Evolutionary conservation across 2,888 invertebrate species (phyloP).

Genomic region (Priocnemis perturbator): DNA sequence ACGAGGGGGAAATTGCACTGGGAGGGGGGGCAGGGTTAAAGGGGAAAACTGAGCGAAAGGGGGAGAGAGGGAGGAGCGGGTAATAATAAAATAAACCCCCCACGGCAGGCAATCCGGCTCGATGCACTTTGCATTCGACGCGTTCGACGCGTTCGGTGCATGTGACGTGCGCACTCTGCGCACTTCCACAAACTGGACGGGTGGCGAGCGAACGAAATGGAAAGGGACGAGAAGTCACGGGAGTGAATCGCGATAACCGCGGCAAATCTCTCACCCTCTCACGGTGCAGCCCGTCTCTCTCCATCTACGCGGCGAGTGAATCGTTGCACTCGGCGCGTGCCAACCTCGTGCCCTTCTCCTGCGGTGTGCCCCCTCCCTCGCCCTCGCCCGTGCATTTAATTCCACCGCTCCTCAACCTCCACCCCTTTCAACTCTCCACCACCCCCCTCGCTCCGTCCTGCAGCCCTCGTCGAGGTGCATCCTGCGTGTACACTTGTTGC

Average conservation of each 20-base stretch:
- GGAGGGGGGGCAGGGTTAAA: slow-evolving; percentile 27
- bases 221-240: background rate
- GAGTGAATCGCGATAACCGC: slow-evolving; percentile 5
- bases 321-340: slow-evolving; percentile 74
- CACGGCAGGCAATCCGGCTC: background rate
- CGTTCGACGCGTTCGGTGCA: too few species aligned
- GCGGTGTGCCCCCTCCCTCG: slow-evolving; percentile 50
- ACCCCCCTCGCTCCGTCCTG: slow-evolving; percentile 51
- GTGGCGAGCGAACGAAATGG: background rate
- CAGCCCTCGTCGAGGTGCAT: slow-evolving; percentile 48
- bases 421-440: slow-evolving; percentile 43
- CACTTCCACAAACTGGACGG: too few species aligned
- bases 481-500: slow-evolving; percentile 70
- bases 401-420: slow-evolving; percentile 41
- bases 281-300: slow-evolving; percentile 16
- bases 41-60: slow-evolving; percentile 3
- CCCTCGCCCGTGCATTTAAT: slow-evolving; percentile 53
- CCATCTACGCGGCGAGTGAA: slow-evolving; percentile 49
- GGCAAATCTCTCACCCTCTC: background rate
- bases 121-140: slow-evolving; percentile 42
- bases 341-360: slow-evolving; percentile 67
- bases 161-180: too few species aligned
- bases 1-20: slow-evolving; percentile 21
- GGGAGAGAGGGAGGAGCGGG: background rate
- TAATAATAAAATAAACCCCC: too few species aligned